A percentile compares a stretch with the other conserved stretches of the same genome.
Evolutionary conservation across 2,113 vertebrate genomes (phyloP).

Genomic region (Orthonyx spaldingii): DNA sequence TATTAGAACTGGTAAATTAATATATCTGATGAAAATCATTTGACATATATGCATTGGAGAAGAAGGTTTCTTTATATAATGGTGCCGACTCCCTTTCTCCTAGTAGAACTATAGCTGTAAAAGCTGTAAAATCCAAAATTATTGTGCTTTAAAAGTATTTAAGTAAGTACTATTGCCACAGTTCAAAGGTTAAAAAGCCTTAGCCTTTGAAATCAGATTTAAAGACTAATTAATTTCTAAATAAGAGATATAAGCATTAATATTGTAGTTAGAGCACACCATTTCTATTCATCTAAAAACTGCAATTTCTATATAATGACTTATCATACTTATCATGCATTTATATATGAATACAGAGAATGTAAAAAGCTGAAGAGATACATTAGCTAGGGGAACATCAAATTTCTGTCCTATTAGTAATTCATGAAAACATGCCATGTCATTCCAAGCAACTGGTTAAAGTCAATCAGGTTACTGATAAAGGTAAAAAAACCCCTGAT

Average conservation of each 20-base stretch:
- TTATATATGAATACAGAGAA: not conserved
- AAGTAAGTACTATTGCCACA: not conserved
- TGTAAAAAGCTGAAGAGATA: not conserved
- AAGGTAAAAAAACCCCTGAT: not conserved
- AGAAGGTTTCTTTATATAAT: not conserved
- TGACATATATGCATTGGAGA: not conserved
- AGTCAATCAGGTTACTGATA: not conserved
- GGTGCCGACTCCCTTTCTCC: fast-evolving
- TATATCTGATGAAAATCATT: not conserved
- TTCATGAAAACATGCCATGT: not conserved
- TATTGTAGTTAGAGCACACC: not conserved
- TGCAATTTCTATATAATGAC: not conserved
- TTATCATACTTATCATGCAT: not conserved
- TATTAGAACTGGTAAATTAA: not conserved
- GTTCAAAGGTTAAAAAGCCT: not conserved
- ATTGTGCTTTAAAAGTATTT: not conserved
- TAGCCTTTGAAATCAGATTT: not conserved
- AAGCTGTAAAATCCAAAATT: not conserved
- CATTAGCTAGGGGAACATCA: not conserved
- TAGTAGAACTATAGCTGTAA: not conserved
- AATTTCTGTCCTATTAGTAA: not conserved
- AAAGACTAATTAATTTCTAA: not conserved
- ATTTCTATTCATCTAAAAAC: not conserved
- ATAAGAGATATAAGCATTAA: not conserved
- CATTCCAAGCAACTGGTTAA: not conserved